These are phyloP conservation scores for Nasua narica DNA, from an alignment of 2,797 vertebrate species.

Conservation along the genomic window DNA sequence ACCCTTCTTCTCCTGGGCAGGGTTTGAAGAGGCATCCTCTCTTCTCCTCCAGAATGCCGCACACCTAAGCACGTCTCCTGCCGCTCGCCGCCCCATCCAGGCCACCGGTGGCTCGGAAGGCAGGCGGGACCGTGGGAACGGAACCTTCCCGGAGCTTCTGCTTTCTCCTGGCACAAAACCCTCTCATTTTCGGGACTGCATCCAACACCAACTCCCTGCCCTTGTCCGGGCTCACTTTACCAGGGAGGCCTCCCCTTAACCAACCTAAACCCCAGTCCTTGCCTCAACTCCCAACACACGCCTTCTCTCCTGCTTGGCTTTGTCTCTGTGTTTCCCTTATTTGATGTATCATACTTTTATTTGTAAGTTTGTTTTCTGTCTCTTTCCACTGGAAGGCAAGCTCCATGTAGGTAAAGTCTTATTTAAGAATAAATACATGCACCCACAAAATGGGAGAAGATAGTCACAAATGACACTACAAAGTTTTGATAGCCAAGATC, in stretches of 20 bases:
- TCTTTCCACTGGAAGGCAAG: background rate
- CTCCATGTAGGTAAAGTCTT: background rate
- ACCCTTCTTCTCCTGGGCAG: no score
- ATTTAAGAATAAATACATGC: background rate
- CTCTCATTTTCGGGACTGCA: background rate
- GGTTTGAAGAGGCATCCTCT: no score
- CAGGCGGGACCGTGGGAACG: background rate
- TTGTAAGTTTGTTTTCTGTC: background rate
- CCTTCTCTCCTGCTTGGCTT: background rate
- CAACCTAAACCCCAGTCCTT: background rate
- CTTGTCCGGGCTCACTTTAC: background rate
- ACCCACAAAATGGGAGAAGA: no score
- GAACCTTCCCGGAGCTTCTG: background rate
- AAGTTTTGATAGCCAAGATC: no score
- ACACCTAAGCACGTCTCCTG: background rate
- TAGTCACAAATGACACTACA: no score
- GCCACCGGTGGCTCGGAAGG: background rate
- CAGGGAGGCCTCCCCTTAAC: background rate
- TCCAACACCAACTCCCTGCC: background rate
- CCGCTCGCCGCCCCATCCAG: background rate
- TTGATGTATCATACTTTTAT: background rate
- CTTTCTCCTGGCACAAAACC: background rate
- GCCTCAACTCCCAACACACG: background rate
- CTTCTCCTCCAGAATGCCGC: background rate
- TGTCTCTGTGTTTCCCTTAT: background rate